A percentile compares a stretch with the other conserved stretches of the same genome.
These are phyloP conservation scores for Ciona savignyi DNA, from an alignment of 23 tunicate species.

Conservation along the genomic window DNA sequence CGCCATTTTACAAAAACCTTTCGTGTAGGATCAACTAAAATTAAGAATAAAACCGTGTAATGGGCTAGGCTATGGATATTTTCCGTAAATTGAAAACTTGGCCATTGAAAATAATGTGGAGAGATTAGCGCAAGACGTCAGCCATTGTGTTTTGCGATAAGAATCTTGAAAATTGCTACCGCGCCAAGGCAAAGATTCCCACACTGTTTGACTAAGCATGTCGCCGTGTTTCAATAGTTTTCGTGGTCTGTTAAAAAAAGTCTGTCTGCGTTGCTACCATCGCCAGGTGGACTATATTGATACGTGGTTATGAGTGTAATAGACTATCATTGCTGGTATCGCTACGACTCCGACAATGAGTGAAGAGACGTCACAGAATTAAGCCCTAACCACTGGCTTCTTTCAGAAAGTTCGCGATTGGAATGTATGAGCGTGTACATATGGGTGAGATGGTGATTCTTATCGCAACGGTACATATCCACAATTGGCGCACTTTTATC, in stretches of 20 bases:
- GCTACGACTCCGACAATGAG: not conserved
- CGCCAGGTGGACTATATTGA: not conserved
- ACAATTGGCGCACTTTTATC: not conserved
- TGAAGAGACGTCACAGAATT: not conserved
- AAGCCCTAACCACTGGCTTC: not conserved
- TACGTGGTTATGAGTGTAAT: not conserved
- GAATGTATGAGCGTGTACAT: not conserved
- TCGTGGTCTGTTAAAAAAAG: not conserved
- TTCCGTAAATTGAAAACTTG: not conserved
- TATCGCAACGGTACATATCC: not conserved
- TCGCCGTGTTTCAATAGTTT: not conserved
- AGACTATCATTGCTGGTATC: constrained; percentile 1
- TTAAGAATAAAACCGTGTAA: no score
- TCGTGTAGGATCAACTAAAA: no score
- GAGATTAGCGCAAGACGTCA: not conserved
- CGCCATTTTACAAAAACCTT: no score
- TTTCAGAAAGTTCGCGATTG: not conserved
- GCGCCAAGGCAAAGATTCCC: not conserved
- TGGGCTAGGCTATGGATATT: not conserved
- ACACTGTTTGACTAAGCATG: not conserved
- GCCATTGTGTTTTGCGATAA: not conserved
- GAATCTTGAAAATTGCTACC: not conserved
- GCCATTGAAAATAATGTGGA: not conserved
- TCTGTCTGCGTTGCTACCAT: not conserved
- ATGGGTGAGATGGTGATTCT: not conserved